Base-by-base conservation (phyloP, 2,113 vertebrate genomes). In the Casuarius casuarius region DNA sequence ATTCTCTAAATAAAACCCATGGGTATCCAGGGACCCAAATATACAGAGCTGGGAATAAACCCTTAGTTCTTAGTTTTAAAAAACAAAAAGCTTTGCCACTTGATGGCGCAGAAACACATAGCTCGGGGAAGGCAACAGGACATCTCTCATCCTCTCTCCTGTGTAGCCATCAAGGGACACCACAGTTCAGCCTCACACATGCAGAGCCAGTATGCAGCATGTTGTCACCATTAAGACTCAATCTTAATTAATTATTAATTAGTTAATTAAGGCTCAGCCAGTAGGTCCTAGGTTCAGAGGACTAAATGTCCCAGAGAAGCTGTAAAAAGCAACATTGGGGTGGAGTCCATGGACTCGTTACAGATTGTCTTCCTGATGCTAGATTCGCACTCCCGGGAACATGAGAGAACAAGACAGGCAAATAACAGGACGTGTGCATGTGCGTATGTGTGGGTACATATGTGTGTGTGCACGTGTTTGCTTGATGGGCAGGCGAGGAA, bases 381-480 rank as follows among this genome's bases (percentile, higher is more conserved):
- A 42, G 59, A 10, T 78, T 40, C 0, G 0, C 2, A 1, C 51
- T 75, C 7, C 2, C 9, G 21, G 33, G 42, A 95, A 51, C 0
- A 0, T 5, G 28, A 63, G 23, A 14, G 35, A 67, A 58, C 2
- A 40, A 21, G 31, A 29, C 16, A n/a, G 35, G 54, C 33, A 52
- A 52, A 15, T 4, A 23, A 38, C 25, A 31, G 40, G n/a, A 52
- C 26, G 13, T 1, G 19, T 19, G 59, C 2, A 7, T 19, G 16
- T 33, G 10, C 1, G 0, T 1, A 3, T 0, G 0, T 15, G 56
- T 42, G 33, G 12, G 26, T 18, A 40, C 0, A 1, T 23, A 1
- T 23, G 11, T 7, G 56, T 46, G 18, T 59, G 56, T 59, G 16
- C 22, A 5, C 0, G 3, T 25, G 22, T 4, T n/a, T 46, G 8